phyloP scores from a whole-genome alignment of 53 echinoderm and acorn worm genomes.

The Stichopus horrens region DNA sequence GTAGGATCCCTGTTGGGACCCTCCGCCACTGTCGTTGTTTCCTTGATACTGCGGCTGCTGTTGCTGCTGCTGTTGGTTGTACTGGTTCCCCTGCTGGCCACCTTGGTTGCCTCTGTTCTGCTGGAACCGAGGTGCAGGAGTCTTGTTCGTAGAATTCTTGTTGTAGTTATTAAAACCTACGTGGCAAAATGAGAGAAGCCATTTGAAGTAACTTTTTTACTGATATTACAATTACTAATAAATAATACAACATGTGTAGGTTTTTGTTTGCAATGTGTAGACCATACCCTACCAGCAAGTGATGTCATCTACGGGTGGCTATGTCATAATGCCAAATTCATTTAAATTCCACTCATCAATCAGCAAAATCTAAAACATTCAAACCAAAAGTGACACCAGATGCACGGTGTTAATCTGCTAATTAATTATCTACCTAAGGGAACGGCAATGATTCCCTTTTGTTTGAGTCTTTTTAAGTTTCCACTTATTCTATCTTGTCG shows the following conservation, averaged over 20 bases:
- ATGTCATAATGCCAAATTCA: background rate
- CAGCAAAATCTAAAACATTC: too few species aligned
- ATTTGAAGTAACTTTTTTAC: background rate
- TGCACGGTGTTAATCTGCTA: too few species aligned
- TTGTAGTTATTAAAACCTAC: slow-evolving; percentile 44
- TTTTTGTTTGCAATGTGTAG: background rate
- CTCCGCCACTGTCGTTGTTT: background rate
- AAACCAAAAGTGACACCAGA: too few species aligned
- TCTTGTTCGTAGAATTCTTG: slow-evolving; percentile 34
- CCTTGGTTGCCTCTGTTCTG: slow-evolving; percentile 43
- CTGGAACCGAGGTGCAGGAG: slow-evolving; percentile 57
- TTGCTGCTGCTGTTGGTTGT: slow-evolving; percentile 54
- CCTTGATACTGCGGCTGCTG: slow-evolving; percentile 63
- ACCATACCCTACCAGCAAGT: background rate
- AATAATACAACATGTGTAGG: background rate
- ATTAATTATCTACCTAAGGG: too few species aligned
- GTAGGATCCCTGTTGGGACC: slow-evolving; percentile 38
- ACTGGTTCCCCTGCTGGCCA: slow-evolving; percentile 45
- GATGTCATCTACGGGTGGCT: background rate
- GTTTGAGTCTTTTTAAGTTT: too few species aligned
- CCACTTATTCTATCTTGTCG: too few species aligned
- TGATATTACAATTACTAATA: background rate
- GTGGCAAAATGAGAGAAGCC: background rate
- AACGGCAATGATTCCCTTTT: too few species aligned
- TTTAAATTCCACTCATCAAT: too few species aligned